Conservation (phyloP, 2,113 vertebrate species). For the Scomber colias region DNA sequence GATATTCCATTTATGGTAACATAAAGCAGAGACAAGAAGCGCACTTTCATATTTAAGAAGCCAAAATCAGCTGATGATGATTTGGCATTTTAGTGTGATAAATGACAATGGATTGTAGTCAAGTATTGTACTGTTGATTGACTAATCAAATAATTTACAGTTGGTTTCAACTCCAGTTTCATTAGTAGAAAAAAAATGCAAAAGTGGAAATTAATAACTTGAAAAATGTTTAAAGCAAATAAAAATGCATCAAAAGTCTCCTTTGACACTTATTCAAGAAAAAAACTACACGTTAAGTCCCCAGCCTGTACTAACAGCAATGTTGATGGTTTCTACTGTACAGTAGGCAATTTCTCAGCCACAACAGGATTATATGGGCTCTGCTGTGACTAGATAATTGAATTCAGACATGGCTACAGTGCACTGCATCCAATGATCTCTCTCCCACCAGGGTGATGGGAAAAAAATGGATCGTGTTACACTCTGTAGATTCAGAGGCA, state of each 20-base stretch:
- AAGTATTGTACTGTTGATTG: no score
- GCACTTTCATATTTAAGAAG: background rate
- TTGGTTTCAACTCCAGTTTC: background rate
- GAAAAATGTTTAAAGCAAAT: background rate
- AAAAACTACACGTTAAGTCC: slow-evolving; percentile 35
- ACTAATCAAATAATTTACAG: background rate
- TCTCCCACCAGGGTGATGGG: slow-evolving; percentile 67
- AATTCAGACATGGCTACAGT: slow-evolving; percentile 73
- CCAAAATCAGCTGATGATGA: no score
- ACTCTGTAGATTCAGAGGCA: slow-evolving; percentile 50
- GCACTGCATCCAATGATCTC: slow-evolving; percentile 73
- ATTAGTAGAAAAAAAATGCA: background rate
- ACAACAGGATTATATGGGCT: slow-evolving; percentile 77
- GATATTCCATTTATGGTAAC: no score
- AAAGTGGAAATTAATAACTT: slow-evolving; percentile 10
- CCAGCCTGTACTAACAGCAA: slow-evolving; percentile 59
- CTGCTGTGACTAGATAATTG: slow-evolving; percentile 77
- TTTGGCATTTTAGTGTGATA: no score
- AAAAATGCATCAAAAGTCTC: slow-evolving; percentile 15
- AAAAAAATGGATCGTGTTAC: slow-evolving; percentile 64
- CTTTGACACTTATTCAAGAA: background rate
- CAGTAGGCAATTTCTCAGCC: slow-evolving; percentile 71
- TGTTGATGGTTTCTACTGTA: slow-evolving; percentile 61
- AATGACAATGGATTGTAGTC: background rate
- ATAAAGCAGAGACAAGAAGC: background rate